A percentile compares a stretch with the other conserved stretches of the same genome.
Evolutionary conservation across 2,888 invertebrate genomes (phyloP).

Genomic region (Amphipyra berbera): DNA sequence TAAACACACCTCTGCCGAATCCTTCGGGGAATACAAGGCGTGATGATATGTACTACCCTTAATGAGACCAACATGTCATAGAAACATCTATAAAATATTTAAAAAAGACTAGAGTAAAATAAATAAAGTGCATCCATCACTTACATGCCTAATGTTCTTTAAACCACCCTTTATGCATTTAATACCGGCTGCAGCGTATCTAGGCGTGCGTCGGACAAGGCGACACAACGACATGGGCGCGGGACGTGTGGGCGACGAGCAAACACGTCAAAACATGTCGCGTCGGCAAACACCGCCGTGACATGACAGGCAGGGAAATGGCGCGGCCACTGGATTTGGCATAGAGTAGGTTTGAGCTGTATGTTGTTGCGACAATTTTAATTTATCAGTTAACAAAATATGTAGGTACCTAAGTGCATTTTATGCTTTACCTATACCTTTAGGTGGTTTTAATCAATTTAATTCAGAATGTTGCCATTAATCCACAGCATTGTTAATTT

Average conservation of each 20-base stretch:
- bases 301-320: conserved; percentile 30
- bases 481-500: background rate
- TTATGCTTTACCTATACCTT: too few relatives aligned
- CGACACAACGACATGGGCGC: conserved; percentile 27
- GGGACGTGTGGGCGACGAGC: conserved; percentile 43
- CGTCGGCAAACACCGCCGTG: conserved; percentile 38
- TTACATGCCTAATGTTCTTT: background rate
- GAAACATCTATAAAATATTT: too few relatives aligned
- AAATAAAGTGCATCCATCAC: background rate
- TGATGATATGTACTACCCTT: too few relatives aligned
- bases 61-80: too few relatives aligned
- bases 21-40: too few relatives aligned
- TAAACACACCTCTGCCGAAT: too few relatives aligned
- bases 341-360: background rate
- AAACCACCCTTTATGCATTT: conserved; percentile 25
- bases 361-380: background rate
- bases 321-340: conserved; percentile 11
- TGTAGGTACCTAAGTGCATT: too few relatives aligned
- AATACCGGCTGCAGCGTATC: conserved; percentile 10
- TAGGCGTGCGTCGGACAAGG: conserved; percentile 36
- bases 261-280: conserved; percentile 58
- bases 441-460: background rate
- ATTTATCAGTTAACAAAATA: too few relatives aligned
- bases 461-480: background rate
- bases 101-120: background rate